These are phyloP conservation scores for Rhabdomys pumilio DNA, from an alignment of 2,797 vertebrate species.

Conservation along the genomic window DNA sequence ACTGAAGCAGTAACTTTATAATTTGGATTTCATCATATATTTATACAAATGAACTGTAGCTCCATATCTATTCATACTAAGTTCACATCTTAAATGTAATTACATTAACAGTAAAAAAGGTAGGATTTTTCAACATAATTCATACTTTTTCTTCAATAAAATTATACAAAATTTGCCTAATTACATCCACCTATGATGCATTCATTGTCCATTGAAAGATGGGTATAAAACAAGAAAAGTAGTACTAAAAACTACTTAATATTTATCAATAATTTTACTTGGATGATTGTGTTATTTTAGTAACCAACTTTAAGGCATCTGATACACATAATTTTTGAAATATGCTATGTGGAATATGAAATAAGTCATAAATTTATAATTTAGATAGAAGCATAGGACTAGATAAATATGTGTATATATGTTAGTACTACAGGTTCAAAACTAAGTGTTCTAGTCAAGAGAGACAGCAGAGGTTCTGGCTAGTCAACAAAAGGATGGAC, in stretches of 20 bases:
- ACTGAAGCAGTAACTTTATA: not conserved
- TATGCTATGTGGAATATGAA: slow-evolving; percentile 62
- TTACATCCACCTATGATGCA: not conserved
- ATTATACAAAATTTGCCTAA: not conserved
- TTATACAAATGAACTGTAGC: not conserved
- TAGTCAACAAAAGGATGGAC: no score
- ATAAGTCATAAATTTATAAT: slow-evolving; percentile 46
- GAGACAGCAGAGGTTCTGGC: no score
- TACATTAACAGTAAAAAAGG: not conserved
- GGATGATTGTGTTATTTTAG: slow-evolving; percentile 43
- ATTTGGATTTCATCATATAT: slow-evolving; percentile 10
- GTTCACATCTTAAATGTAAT: slow-evolving; percentile 20
- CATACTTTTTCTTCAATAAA: slow-evolving; percentile 30
- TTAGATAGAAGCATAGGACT: slow-evolving; percentile 42
- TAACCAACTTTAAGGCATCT: not conserved
- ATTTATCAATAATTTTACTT: slow-evolving; percentile 10
- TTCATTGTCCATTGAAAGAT: slow-evolving; percentile 27
- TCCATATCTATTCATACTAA: slow-evolving; percentile 36
- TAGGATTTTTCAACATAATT: not conserved
- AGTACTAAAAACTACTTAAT: slow-evolving; percentile 14
- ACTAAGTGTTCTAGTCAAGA: no score
- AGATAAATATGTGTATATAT: not conserved
- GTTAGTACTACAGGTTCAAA: no score
- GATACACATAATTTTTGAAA: slow-evolving; percentile 40
- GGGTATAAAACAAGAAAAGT: slow-evolving; percentile 22